A percentile compares a stretch with the other conserved stretches of the same genome.
Conservation (phyloP, 53 echinoderm and acorn worm genomes). For the Temnopleurus reevesii region DNA sequence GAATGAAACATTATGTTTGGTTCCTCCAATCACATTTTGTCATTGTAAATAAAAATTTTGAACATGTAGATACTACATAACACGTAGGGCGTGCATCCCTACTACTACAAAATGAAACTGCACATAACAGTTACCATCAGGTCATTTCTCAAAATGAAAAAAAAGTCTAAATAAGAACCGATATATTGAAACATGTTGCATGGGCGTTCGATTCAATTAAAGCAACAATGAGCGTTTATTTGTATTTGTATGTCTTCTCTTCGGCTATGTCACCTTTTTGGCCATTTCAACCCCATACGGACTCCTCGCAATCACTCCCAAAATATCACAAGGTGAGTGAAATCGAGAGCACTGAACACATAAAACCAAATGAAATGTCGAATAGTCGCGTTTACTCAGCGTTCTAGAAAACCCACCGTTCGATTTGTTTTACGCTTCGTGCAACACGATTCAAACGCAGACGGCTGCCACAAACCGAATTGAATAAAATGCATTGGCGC, state of each 20-base stretch:
- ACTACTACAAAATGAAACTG: too few relatives aligned
- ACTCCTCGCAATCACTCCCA: conserved; percentile 8
- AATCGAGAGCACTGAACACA: conserved; percentile 16
- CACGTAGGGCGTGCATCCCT: too few relatives aligned
- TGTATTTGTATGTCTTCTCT: not conserved
- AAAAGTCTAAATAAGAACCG: not conserved
- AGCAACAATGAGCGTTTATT: not conserved
- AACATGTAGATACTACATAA: too few relatives aligned
- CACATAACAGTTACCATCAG: too few relatives aligned
- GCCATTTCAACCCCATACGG: too few relatives aligned
- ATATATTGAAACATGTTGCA: not conserved
- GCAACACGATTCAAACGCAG: conserved; percentile 1
- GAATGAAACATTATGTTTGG: too few relatives aligned
- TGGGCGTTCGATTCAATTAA: not conserved
- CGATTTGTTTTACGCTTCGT: conserved; percentile 5
- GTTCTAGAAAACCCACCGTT: not conserved
- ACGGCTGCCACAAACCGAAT: not conserved
- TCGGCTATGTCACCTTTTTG: not conserved
- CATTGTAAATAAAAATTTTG: too few relatives aligned
- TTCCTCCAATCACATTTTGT: too few relatives aligned
- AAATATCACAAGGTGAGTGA: not conserved
- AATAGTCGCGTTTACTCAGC: conserved; percentile 47
- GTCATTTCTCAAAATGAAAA: not conserved
- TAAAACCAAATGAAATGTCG: conserved; percentile 16
- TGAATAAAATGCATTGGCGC: not conserved